Evolutionary conservation across 2,797 vertebrate genomes (phyloP), one percentile per base, ranked within the genome.

Genomic region (Acanthis flammea): DNA sequence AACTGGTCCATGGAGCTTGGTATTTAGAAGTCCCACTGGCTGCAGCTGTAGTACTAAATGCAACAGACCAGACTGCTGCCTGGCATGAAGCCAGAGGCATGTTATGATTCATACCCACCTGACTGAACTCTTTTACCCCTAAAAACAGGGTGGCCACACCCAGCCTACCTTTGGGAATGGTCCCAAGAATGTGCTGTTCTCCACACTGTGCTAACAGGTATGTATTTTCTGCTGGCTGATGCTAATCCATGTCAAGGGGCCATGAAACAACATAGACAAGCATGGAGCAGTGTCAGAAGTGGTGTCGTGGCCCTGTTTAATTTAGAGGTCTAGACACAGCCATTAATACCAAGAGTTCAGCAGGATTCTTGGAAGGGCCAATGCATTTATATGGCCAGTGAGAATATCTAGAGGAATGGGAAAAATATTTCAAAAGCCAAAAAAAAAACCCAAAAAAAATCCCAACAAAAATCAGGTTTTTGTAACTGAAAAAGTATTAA

Each of bases 311-410:
- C 50, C 33, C 61, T 39, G n/a, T 50, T 87, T 80, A 27, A 75
- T 87, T 83, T 83, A 51, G 35, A 61, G 53, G 87, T 91, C 92
- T 91, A 95, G 92, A 94, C 85, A 83, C 10, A 83, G 68, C 39
- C 79, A 65, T 80, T 89, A 80, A 79, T 16, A 63, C 37, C 14
- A 41, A 33, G 50, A 85, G 24, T 65, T 94, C 41, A 86, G 22
- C 35, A 44, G 72, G 53, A 57, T 45, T 86, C 57, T 75, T 84
- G 76, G 76, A 90, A 86, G 45, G 31, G 48, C 41, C 54, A 37
- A 10, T 50, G 31, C 11, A 19, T 84, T 93, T 90, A 55, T 58
- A 73, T 19, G 30, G 37, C 83, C 72, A 62, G 23, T 37, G 83
- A 65, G 61, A 92, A 45, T 72, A 93, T 47, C 70, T 58, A 81